Evolutionary conservation across 2,113 vertebrate species (phyloP), one percentile per base, ranked within the genome.

Genomic region (Phylloscopus trochilus): DNA sequence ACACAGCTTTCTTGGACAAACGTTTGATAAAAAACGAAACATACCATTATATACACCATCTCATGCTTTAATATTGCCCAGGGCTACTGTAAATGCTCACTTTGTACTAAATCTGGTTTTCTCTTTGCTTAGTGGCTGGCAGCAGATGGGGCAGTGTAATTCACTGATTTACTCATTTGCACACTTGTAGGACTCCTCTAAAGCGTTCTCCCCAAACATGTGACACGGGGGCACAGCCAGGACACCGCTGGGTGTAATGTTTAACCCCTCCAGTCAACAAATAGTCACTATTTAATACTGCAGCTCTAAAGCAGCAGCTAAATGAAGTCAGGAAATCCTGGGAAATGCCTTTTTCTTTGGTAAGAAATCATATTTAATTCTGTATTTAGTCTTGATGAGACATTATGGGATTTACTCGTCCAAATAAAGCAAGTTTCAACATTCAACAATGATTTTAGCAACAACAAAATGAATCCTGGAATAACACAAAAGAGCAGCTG

Each of bases 1-100:
- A 98, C 98, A 97, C 97, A 97, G 97, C 97, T 98, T 98, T 98
- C 98, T 97, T 98, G 97, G 98, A 98, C 98, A 98, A 98, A 98
- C 97, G 98, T 98, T 98, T 98, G 98, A 98, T 98, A 98, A 97
- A 96, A 97, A 97, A 95, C 97, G 97, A 97, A 98, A 96, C 86
- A 92, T 94, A 95, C 97, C 97, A 98, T 98, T 97, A 98, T 98
- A 97, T 92, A 97, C 97, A 96, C 94, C 97, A 92, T 94, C 60
- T 96, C 97, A 97, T 67, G 96, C 97, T 97, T 97, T 98, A 97
- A 98, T 97, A 98, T 98, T 96, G 98, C 98, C 98, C 98, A 96
- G 98, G 98, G 98, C 98, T 98, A 98, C 98, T 95, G 96, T 98
- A 98, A 98, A 98, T 82, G 98, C 97, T 98, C 98, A 96, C 97